phyloP scores from a whole-genome alignment of 2,797 vertebrate genomes.

The Capromys pilorides region DNA sequence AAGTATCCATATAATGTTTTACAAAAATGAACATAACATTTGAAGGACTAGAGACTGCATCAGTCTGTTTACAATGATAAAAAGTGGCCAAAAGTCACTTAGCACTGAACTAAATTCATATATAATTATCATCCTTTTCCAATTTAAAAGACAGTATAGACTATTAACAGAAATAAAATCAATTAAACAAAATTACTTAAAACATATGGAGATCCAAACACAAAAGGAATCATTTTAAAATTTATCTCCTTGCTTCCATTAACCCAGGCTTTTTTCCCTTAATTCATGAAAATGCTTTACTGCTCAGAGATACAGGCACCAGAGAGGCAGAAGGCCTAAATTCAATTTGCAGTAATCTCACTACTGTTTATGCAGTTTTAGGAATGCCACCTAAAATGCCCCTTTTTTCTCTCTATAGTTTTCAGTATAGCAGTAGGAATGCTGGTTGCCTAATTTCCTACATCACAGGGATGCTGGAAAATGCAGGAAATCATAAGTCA shows the following conservation, averaged over 20 bases:
- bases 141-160: background rate
- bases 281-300: conserved; percentile 32
- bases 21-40: background rate
- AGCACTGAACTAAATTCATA: background rate
- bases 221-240: conserved; percentile 14
- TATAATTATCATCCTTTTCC: background rate
- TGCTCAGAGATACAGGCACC: background rate
- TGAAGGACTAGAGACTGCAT: background rate
- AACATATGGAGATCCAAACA: conserved; percentile 33
- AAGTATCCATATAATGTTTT: conserved; percentile 14
- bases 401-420: background rate
- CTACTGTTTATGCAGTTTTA: conserved; percentile 11
- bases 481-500: background rate
- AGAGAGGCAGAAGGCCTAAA: background rate
- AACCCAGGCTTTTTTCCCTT: background rate
- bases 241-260: conserved; percentile 16
- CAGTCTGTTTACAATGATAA: background rate
- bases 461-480: background rate
- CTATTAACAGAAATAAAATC: conserved; percentile 34
- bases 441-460: background rate
- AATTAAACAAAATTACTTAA: conserved; percentile 38
- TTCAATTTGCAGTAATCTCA: conserved; percentile 32
- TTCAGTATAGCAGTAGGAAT: background rate
- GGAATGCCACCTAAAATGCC: background rate
- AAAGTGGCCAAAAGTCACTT: conserved; percentile 28